Conservation (phyloP, 2,797 vertebrate species). For the Prunella strophiata region DNA sequence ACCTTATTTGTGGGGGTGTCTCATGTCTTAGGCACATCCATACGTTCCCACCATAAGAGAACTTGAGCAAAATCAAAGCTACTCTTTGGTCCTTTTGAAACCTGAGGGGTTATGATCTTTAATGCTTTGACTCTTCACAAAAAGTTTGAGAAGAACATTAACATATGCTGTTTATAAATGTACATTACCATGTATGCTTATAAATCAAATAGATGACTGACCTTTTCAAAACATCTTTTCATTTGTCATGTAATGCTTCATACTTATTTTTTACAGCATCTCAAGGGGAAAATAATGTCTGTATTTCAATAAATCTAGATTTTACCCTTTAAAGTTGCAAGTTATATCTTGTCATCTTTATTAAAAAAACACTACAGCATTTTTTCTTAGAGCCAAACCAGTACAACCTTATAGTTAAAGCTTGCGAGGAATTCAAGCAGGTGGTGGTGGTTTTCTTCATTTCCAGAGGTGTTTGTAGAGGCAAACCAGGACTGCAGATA, state of each 20-base stretch:
- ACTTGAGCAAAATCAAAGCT: background rate
- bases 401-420: background rate
- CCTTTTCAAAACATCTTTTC: background rate
- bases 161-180: background rate
- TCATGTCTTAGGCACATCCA: background rate
- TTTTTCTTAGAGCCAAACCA: background rate
- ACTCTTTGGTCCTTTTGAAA: background rate
- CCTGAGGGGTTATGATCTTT: background rate
- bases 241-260: background rate
- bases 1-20: background rate
- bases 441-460: background rate
- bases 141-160: background rate
- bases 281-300: background rate
- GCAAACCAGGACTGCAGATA: background rate
- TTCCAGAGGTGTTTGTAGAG: background rate
- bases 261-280: conserved; percentile 40
- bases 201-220: background rate
- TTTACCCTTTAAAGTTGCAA: background rate
- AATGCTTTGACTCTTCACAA: background rate
- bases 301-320: conserved; percentile 44
- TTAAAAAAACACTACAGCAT: background rate
- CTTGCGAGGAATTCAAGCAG: background rate
- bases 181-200: background rate
- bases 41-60: background rate
- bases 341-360: background rate